Base-by-base conservation (phyloP, 2,113 vertebrate species). In the Corvus moneduloides region DNA sequence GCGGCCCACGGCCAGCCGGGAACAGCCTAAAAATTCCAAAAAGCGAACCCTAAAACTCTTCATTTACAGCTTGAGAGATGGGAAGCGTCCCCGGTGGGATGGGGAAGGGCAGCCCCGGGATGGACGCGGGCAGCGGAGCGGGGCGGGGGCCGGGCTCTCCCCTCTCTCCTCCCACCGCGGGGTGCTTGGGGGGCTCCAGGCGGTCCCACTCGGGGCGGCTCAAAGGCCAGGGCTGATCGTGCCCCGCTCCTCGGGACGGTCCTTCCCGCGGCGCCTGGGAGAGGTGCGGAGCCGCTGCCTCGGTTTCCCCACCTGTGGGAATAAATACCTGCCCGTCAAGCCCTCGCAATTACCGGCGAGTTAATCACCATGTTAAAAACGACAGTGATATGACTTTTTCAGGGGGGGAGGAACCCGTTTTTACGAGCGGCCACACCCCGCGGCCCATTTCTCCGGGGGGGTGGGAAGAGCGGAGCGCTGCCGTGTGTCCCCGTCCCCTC, bases 261-360 rank as follows among this genome's bases (percentile, higher is more conserved):
- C 79, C 83, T 32, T 87, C 37, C 72, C 9, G 51, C 41, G 33
- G 92, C 30, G 11, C 75, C 64, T 11, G 86, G 82, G 72, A 16
- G 33, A 52, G 48, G 22, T 12, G 54, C 77, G 82, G 85, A 69
- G 78, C 82, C 33, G 52, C 52, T 74, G 84, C 93, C 80, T 78
- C 54, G 3, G 16, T 67, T 64, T 84, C 93, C 89, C 87, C 84
- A 81, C 46, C 89, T 92, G 89, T 95, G 94, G 94, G 94, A 95
- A 92, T 81, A 87, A 86, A 91, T 84, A 63, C 91, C 86, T 61
- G 93, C 93, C 86, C 3, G 51, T 68, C 84, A 10, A 94, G 77
- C 73, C 81, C 81, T 84, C 6, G 49, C 73, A 66, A 77, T 87
- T 56, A 41, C 73, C 2, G 21, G 23, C 9, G 13, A 23, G 63